Evolutionary conservation across 2,888 invertebrate species (phyloP), one percentile per base, ranked within the genome.

Genomic region (Neria commutata): DNA sequence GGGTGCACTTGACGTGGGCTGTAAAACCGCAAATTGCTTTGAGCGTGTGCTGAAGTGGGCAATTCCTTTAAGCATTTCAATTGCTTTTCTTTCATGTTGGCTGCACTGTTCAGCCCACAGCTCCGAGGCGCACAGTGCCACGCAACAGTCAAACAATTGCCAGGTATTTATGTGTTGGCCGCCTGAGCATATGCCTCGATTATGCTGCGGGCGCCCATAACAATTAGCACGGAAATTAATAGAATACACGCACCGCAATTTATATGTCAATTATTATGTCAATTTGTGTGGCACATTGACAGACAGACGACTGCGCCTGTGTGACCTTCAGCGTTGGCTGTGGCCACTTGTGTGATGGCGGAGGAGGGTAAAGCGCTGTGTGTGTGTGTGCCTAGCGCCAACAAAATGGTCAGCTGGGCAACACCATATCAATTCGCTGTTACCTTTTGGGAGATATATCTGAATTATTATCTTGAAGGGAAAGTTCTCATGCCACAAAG

Each of bases 181-280:
- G 37, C 2, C 33, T 17, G 19, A 55, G 60, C 55, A 33, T 34
- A 26, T n/a, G 49, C 67, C 68, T 70, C 73, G 73, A 72, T 72
- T 71, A 69, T 70, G 70, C 72, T 72, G 67, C 54, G 72, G 72
- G 72, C 66, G 73, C 57, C 58, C 62, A 70, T 72, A 74, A 73
- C 72, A 74, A 72, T 72, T 72, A 74, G 72, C n/a, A 63, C 60
- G 67, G 63, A 72, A 74, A 72, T 74, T 74, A 74, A 73, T 67
- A 57, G 63, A 72, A 74, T 74, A 73, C 74, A 70, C 67, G 75
- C 67, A 4, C 42, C 42, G 42, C 42, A 42, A 42, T 42, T 42
- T 42, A 19, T 5, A 4, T 42, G 42, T 42, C 42, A 42, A 42
- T 42, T 42, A 19, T 6, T 5, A 4, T 42, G 42, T 42, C 19